A percentile compares a stretch with the other conserved stretches of the same genome.
Conservation (phyloP, 2,888 invertebrate species). For the Eupithecia pulchellata region DNA sequence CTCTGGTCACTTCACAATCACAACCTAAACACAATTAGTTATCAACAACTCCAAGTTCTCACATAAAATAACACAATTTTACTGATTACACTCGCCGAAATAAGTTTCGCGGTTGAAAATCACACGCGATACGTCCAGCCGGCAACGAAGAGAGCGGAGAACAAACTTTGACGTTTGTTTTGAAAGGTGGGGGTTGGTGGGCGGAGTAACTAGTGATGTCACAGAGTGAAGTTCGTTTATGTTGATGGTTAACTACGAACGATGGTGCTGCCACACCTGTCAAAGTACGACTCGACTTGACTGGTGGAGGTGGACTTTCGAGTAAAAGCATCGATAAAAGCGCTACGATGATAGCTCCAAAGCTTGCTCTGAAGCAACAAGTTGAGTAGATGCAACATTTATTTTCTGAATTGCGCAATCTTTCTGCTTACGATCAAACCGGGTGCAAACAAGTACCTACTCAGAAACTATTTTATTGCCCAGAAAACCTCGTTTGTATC, state of each 20-base stretch:
- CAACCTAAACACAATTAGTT: conserved; percentile 55
- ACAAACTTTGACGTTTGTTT: conserved; percentile 60
- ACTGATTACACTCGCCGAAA: conserved; percentile 47
- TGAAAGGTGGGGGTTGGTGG: conserved; percentile 49
- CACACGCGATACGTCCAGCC: conserved; percentile 43
- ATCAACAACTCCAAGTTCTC: conserved; percentile 36
- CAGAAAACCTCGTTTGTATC: no score
- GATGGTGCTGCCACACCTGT: conserved; percentile 70
- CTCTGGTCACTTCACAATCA: conserved; percentile 72
- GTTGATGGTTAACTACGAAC: conserved; percentile 34
- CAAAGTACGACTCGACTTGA: conserved; percentile 38
- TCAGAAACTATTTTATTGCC: no score
- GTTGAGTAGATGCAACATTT: no score
- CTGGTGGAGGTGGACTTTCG: conserved; percentile 8
- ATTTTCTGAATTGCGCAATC: no score
- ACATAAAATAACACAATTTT: conserved; percentile 45
- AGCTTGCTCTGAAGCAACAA: neutral
- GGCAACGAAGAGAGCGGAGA: conserved; percentile 62
- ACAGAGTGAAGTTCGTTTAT: conserved; percentile 30
- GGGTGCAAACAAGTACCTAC: no score
- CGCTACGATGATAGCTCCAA: neutral
- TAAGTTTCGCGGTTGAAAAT: conserved; percentile 71
- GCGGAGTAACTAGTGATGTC: conserved; percentile 42
- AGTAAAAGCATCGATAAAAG: neutral
- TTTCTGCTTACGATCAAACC: no score